These are phyloP conservation scores for Clinocottus analis DNA, from an alignment of 2,113 vertebrate species.

Conservation along the genomic window DNA sequence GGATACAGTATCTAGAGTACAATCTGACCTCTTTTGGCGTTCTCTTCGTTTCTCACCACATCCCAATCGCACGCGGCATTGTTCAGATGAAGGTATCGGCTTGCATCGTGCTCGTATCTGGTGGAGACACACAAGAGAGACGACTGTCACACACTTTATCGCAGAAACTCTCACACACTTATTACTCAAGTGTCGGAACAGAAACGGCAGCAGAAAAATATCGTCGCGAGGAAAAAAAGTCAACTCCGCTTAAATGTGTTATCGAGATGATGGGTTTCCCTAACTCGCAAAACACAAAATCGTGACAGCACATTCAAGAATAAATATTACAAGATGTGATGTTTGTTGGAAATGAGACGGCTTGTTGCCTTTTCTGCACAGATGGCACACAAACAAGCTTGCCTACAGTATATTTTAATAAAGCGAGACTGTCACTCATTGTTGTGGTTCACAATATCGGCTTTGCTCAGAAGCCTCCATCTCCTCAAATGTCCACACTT, in stretches of 20 bases:
- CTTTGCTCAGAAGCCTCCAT: conserved; percentile 15
- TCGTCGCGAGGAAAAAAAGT: too few relatives aligned
- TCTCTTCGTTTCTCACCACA: conserved; percentile 61
- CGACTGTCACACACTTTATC: conserved; percentile 4
- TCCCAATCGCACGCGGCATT: conserved; percentile 44
- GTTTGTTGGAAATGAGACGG: conserved; percentile 66
- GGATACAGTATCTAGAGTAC: conserved; percentile 69
- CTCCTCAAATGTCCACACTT: conserved; percentile 7
- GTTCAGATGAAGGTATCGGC: conserved; percentile 38
- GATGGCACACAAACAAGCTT: conserved; percentile 64
- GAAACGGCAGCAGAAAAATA: neutral
- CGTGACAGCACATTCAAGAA: conserved; percentile 57
- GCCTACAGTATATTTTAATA: conserved; percentile 59
- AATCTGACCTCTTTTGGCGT: conserved; percentile 73
- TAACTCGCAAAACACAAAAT: conserved; percentile 42
- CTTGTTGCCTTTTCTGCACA: conserved; percentile 68
- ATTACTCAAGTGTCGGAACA: neutral
- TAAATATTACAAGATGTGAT: conserved; percentile 57
- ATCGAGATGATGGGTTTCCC: conserved; percentile 54
- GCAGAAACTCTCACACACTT: neutral
- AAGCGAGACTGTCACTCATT: conserved; percentile 55
- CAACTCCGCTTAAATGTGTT: neutral
- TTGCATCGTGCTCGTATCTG: conserved; percentile 46
- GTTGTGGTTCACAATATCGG: conserved; percentile 36
- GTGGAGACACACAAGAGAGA: conserved; percentile 26